Base-by-base conservation (phyloP, 1,140 invertebrate genomes). In the Himalopsyche phryganea region DNA sequence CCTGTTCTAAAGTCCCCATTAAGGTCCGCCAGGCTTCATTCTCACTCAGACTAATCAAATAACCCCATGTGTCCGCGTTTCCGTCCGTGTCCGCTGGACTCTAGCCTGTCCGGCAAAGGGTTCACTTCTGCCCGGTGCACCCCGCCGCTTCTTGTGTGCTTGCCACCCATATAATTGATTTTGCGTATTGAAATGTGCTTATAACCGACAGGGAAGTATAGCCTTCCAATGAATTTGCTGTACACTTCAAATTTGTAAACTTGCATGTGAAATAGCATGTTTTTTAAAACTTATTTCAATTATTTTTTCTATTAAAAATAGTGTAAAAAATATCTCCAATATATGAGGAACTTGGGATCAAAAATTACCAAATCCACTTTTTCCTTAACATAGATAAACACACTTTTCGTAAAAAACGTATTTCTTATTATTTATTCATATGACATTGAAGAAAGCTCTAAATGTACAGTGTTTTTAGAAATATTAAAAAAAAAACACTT, bases 41-140 rank as follows among this genome's bases (percentile, higher is more conserved):
- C 50, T 51, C 51, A 49, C 58, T 60, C 58, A 42, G 51, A 61
- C 53, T 61, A 61, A 61, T 61, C 59, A 61, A 61, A 61, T 61
- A 61, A 57, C 59, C 59, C 38, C 59, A 61, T 52, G 32, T 57
- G 53, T 57, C 57, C 56, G 46, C 46, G 46, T 13, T 14, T 40
- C 51, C 51, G 23, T 36, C 44, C 15, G 50, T 41, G 17, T 9
- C 23, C 23, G 23, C 23, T 28, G 23, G 23, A 28, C 23, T 28
- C 23, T 28, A 9, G 9, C 3, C 23, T 28, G 23, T 28, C 23
- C 23, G 23, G 36, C 51, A 46, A 53, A 53, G 51, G 51, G 40
- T 53, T 53, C 42, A 28, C 18, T 45, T 5, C 5, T 40, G 38
- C n/a, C 15, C 15, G 15, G 5, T 40, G 11, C n/a, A 6, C 38